These are phyloP conservation scores for Himalopsyche japonica DNA, from an alignment of 2,888 invertebrate genomes.

Conservation along the genomic window DNA sequence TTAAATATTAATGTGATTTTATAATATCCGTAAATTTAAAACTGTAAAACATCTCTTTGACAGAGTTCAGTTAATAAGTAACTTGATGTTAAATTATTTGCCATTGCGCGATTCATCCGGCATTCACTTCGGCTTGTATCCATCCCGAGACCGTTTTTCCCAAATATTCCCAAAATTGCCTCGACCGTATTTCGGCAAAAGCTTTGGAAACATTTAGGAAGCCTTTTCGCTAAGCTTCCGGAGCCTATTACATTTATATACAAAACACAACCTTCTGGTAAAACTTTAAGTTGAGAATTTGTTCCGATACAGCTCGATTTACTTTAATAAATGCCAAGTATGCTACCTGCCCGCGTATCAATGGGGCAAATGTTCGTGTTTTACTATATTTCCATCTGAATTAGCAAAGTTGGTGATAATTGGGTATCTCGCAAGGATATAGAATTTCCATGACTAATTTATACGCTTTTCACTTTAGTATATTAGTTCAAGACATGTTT, in stretches of 20 bases:
- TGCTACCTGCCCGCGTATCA: neutral
- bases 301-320: neutral
- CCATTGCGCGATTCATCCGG: no score
- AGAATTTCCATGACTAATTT: neutral
- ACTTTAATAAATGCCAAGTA: neutral
- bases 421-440: neutral
- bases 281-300: neutral
- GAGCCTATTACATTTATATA: constrained; percentile 1
- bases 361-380: neutral
- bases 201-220: neutral
- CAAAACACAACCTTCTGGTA: neutral
- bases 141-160: neutral
- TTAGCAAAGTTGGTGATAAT: neutral
- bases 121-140: neutral
- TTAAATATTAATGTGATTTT: no score
- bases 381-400: neutral
- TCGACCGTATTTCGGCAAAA: neutral
- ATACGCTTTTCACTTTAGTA: neutral
- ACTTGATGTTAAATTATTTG: no score
- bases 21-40: no score
- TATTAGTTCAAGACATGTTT: no score
- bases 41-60: no score
- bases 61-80: no score
- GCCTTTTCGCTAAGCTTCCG: neutral
- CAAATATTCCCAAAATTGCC: neutral